Conservation (phyloP, 2,888 invertebrate genomes). For the Hofmannophila pseudospretella region DNA sequence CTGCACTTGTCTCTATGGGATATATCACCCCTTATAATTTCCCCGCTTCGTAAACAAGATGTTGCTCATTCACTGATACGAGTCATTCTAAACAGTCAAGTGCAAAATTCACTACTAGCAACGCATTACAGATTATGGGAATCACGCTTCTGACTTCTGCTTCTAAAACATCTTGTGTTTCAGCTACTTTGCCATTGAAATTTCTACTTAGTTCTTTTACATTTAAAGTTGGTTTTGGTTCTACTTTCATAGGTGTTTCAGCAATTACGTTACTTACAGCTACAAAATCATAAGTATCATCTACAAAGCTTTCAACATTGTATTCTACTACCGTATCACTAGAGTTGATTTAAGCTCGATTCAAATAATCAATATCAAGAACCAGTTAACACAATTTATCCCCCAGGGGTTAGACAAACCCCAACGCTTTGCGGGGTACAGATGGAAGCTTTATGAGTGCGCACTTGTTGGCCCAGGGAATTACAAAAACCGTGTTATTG, state of each 20-base stretch:
- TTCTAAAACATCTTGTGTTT: slow-evolving; percentile 1
- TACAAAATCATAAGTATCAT: slow-evolving; percentile 26
- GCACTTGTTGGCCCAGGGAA: slow-evolving; percentile 66
- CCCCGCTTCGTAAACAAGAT: slow-evolving; percentile 50
- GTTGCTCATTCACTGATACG: slow-evolving; percentile 50
- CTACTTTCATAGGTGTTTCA: slow-evolving; percentile 16
- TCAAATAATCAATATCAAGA: slow-evolving; percentile 42
- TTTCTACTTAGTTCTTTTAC: rapidly evolving
- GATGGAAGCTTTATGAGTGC: slow-evolving; percentile 68
- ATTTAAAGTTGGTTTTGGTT: slow-evolving; percentile 22
- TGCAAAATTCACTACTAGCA: slow-evolving; percentile 65
- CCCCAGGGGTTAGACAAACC: slow-evolving; percentile 52
- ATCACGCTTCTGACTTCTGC: slow-evolving; percentile 49
- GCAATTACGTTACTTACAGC: slow-evolving; percentile 27
- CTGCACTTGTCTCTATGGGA: slow-evolving; percentile 18
- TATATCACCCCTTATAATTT: slow-evolving; percentile 34
- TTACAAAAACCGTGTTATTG: slow-evolving; percentile 57
- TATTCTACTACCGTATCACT: slow-evolving; percentile 14
- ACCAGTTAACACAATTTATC: slow-evolving; percentile 58
- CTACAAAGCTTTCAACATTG: slow-evolving; percentile 10
- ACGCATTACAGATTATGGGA: slow-evolving; percentile 68
- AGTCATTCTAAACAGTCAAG: slow-evolving; percentile 50
- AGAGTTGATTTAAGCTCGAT: slow-evolving; percentile 25
- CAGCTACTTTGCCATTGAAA: background rate
- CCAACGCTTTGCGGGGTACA: slow-evolving; percentile 66